Conservation (phyloP, 2,797 vertebrate species). For the Sternarchorhynchus goeldii region DNA sequence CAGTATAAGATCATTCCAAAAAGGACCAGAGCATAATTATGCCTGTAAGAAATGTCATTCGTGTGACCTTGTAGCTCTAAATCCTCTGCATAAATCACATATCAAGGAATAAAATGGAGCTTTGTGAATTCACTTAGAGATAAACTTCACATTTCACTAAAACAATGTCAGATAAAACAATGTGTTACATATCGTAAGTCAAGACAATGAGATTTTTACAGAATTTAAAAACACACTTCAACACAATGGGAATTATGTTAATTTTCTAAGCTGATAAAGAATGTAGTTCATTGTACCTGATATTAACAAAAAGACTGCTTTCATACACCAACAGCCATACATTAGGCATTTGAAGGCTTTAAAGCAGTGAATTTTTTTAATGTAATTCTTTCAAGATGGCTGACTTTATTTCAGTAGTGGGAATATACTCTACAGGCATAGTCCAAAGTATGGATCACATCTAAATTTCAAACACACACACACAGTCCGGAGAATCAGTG, state of each 20-base stretch:
- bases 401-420: not conserved
- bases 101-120: too few relatives aligned
- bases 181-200: too few relatives aligned
- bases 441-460: not conserved
- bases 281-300: not conserved
- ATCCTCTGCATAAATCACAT: slow-evolving; percentile 11
- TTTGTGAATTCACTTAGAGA: not conserved
- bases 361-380: not conserved
- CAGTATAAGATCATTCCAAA: not conserved
- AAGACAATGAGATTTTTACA: not conserved
- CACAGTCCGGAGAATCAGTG: not conserved
- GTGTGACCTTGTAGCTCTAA: slow-evolving; percentile 45
- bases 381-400: not conserved
- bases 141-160: not conserved
- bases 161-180: not conserved
- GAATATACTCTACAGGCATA: not conserved
- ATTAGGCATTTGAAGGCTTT: not conserved
- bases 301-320: not conserved
- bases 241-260: not conserved
- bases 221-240: not conserved
- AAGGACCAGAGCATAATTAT: not conserved
- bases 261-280: not conserved
- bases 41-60: slow-evolving; percentile 40
- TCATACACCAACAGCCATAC: not conserved
- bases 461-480: not conserved